These are phyloP conservation scores for Halcyon smyrnensis DNA, from an alignment of 2,797 vertebrate species.

Conservation along the genomic window DNA sequence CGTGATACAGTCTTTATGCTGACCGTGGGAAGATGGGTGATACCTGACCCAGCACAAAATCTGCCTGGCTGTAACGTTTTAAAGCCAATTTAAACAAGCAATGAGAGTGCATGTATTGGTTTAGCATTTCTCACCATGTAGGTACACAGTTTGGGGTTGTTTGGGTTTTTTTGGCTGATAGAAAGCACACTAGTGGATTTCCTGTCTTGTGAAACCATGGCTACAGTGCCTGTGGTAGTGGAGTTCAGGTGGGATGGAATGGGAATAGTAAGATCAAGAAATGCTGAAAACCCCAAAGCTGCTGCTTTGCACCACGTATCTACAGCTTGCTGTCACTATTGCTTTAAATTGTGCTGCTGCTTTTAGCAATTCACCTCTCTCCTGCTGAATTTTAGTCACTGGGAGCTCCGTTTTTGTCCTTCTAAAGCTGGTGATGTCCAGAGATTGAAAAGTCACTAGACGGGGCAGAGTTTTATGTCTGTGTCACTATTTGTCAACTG, in stretches of 20 bases:
- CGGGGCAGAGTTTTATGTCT: neutral
- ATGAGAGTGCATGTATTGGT: neutral
- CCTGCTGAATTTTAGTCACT: neutral
- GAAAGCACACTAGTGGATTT: neutral
- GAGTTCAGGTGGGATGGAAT: neutral
- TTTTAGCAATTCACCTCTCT: neutral
- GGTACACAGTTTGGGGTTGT: neutral
- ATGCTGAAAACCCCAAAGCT: neutral
- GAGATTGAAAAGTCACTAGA: neutral
- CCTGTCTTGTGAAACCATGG: neutral
- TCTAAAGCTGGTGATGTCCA: neutral
- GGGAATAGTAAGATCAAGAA: neutral
- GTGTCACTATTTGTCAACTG: neutral
- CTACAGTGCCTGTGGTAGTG: neutral
- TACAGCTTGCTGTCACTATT: neutral
- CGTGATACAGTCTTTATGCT: neutral
- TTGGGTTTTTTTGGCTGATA: neutral
- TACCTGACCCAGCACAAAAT: constrained; percentile 33
- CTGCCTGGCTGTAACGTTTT: neutral
- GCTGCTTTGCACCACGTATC: neutral
- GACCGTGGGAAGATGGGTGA: neutral
- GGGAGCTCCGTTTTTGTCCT: neutral
- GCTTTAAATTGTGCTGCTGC: neutral
- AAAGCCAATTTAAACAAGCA: neutral
- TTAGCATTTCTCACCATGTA: neutral